phyloP scores from a whole-genome alignment of 2,113 vertebrate genomes.

The Phrynocephalus versicolor region DNA sequence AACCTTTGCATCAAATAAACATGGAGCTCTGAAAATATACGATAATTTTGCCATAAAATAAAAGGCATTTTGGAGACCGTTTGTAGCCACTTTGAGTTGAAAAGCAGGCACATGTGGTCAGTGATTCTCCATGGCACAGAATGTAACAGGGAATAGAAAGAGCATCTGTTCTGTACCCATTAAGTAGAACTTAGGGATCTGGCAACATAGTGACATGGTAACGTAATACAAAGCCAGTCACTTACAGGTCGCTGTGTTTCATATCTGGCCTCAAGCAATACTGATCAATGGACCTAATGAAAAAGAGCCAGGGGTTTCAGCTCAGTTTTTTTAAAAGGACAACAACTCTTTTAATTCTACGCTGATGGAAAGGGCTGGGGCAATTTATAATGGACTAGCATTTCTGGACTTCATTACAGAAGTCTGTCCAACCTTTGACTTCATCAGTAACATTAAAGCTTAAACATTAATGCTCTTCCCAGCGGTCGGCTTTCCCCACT shows the following conservation, averaged over 20 bases:
- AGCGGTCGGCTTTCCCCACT: conserved; percentile 24
- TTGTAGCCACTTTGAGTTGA: not conserved
- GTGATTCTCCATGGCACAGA: conserved; percentile 4
- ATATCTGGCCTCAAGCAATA: not conserved
- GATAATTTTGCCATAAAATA: conserved; percentile 17
- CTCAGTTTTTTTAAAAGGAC: not conserved
- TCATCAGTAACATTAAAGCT: conserved; percentile 23
- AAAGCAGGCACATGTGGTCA: conserved; percentile 40
- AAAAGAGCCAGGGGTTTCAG: not conserved
- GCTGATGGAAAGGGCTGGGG: not conserved
- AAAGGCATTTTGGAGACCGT: conserved; percentile 1
- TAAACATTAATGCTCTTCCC: conserved; percentile 19
- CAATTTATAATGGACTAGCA: not conserved
- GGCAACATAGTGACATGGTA: conserved; percentile 15
- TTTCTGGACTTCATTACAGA: not conserved
- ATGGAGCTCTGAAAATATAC: not conserved
- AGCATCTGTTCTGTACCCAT: conserved; percentile 17
- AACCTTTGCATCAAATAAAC: conserved; percentile 3
- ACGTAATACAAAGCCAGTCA: not conserved
- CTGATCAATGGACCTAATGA: not conserved
- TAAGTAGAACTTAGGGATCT: not conserved
- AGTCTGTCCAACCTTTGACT: not conserved
- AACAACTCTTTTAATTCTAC: not conserved
- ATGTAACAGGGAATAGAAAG: conserved; percentile 24
- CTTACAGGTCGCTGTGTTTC: not conserved